A percentile compares a stretch with the other conserved stretches of the same genome.
These are phyloP conservation scores for Neogale vison DNA, from an alignment of 2,113 vertebrate species.

Conservation along the genomic window DNA sequence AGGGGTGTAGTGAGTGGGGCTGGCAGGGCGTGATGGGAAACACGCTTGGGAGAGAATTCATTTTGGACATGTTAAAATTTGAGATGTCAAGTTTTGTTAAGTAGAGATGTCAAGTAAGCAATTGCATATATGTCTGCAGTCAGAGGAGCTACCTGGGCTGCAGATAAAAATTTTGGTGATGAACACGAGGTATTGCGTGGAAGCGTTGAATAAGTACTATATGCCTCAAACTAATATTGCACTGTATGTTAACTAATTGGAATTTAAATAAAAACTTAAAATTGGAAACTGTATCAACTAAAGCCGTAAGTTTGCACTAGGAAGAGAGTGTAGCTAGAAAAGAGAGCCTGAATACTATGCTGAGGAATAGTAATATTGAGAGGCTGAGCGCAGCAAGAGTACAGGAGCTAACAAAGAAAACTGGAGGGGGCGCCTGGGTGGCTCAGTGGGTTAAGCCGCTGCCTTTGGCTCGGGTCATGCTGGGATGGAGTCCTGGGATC, in stretches of 20 bases:
- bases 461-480: no score
- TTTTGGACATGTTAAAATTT: neutral
- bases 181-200: neutral
- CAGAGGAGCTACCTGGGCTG: neutral
- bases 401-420: neutral
- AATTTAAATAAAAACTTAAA: neutral
- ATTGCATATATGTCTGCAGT: neutral
- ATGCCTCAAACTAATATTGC: neutral
- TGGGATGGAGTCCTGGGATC: no score
- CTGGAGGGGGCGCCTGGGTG: no score
- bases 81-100: neutral
- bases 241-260: neutral
- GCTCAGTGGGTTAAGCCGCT: no score
- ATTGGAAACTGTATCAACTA: neutral
- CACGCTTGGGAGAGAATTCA: neutral
- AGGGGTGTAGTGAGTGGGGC: neutral
- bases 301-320: neutral
- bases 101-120: neutral
- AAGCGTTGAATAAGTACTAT: neutral
- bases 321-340: neutral
- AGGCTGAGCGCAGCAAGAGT: neutral
- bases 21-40: neutral
- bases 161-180: neutral
- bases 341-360: neutral
- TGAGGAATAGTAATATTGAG: neutral